Evolutionary conservation across 2,113 vertebrate species (phyloP).

Genomic region (Aegotheles bennettii): DNA sequence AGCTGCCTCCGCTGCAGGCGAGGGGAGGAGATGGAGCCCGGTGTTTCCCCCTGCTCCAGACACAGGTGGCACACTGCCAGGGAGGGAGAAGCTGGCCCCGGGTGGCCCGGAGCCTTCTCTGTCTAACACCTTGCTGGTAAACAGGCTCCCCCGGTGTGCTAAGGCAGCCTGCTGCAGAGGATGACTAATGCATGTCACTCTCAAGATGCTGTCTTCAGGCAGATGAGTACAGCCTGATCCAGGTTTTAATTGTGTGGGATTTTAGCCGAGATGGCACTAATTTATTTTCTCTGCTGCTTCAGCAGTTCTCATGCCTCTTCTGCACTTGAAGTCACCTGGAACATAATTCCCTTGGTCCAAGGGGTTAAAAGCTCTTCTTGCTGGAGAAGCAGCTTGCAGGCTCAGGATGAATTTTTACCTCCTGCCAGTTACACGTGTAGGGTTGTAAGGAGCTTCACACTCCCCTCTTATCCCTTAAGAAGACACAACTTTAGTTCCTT

Average conservation of each 20-base stretch:
- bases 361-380: slow-evolving; percentile 55
- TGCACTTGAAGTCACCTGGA: slow-evolving; percentile 54
- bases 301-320: slow-evolving; percentile 52
- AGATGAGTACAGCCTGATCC: slow-evolving; percentile 62
- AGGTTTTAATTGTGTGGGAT: slow-evolving; percentile 73
- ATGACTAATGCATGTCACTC: slow-evolving; percentile 62
- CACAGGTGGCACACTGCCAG: neutral
- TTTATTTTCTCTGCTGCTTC: slow-evolving; percentile 70
- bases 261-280: slow-evolving; percentile 68
- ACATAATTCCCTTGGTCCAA: slow-evolving; percentile 45
- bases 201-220: slow-evolving; percentile 52
- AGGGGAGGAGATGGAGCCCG: neutral
- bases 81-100: neutral
- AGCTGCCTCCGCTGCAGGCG: neutral
- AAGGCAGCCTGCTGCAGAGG: neutral
- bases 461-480: neutral
- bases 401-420: neutral
- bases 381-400: neutral
- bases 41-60: neutral
- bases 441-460: neutral
- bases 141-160: neutral
- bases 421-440: neutral
- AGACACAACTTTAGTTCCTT: neutral
- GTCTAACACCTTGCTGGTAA: neutral
- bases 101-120: neutral